Conservation (phyloP, 2,797 vertebrate genomes). For the Falco columbarius region DNA sequence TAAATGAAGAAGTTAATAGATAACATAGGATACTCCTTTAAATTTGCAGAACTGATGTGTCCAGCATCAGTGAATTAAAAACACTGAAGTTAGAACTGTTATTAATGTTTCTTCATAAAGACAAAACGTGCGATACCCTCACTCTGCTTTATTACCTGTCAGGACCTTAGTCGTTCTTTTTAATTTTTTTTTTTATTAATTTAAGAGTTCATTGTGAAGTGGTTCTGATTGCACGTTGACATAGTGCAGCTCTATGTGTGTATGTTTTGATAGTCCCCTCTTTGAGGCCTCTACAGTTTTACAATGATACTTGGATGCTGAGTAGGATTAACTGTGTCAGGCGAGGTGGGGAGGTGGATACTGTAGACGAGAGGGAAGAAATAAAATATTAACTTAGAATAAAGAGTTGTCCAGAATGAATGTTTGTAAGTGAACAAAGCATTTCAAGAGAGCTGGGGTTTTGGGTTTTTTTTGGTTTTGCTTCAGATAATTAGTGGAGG, state of each 20-base stretch:
- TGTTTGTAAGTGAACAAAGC: background rate
- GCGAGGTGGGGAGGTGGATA: background rate
- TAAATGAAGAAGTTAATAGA: background rate
- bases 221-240: background rate
- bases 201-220: background rate
- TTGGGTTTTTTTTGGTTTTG: background rate
- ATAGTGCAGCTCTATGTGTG: background rate
- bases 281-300: background rate
- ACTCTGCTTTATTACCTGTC: background rate
- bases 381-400: fast-evolving
- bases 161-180: background rate
- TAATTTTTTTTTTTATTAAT: background rate
- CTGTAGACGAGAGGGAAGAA: background rate
- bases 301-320: background rate
- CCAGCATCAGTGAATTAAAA: background rate
- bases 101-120: background rate
- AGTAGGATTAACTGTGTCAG: background rate
- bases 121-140: background rate
- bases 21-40: background rate
- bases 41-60: background rate
- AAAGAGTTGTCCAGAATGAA: background rate
- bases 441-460: background rate
- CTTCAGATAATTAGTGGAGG: background rate
- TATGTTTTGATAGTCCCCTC: background rate
- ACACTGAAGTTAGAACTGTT: background rate